Evolutionary conservation across 2,113 vertebrate genomes (phyloP), one percentile per base, ranked within the genome.

Genomic region (Hippocampus zosterae): DNA sequence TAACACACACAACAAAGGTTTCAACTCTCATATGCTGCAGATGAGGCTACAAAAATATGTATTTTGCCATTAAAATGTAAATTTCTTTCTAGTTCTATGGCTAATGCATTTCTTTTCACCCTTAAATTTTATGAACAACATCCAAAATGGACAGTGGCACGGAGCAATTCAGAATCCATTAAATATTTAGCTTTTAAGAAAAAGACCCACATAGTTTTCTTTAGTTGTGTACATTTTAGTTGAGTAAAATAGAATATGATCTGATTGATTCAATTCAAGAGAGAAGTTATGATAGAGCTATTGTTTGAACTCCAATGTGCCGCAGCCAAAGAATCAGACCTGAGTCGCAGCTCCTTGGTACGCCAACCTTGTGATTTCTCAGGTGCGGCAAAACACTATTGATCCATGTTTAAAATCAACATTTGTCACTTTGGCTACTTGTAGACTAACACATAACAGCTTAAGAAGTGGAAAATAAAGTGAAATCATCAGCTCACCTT

Each of bases 321-420:
- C 65, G 62, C 55, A 72, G 65, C 68, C 80, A 23, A 66, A 55
- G n/a, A 77, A 50, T 50, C 80, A 74, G 60, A 13, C 3, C 77
- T 56, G 41, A 33, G 59, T 65, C 74, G 65, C 59, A 69, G 69
- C 23, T 65, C 59, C 59, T 69, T 46, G 18, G 73, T 65, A 64
- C 57, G 63, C 79, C 80, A 80, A 82, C 80, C 63, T 69, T n/a
- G 59, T 7, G 50, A 62, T 73, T 78, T 62, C 79, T 75, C 37
- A n/a, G 69, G 53, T 19, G 53, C 68, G 1, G 29, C 29, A 53
- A 69, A 74, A 77, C 77, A 72, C 68, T 78, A 88, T 86, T 80
- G 80, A 88, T 81, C 48, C 61, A 15, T 11, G 64, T 68, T 65
- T 82, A 80, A 87, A 88, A 44, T 44, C 80, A 78, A 62, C 73